A percentile compares a stretch with the other conserved stretches of the same genome.
These are phyloP conservation scores for Ophraella communa DNA, from an alignment of 2,888 invertebrate species.

Conservation along the genomic window DNA sequence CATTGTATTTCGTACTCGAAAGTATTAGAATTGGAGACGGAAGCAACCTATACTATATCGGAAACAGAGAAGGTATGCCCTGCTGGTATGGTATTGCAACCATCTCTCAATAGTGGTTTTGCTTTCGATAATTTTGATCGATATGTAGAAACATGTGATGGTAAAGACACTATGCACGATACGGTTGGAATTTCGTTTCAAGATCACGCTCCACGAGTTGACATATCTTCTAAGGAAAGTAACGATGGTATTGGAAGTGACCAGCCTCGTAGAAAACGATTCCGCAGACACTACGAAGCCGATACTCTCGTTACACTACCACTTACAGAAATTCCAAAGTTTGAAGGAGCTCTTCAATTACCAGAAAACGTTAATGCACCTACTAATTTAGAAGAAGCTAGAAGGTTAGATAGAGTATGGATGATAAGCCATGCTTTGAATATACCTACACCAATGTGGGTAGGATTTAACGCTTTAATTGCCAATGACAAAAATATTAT, in stretches of 20 bases:
- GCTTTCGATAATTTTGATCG: constrained; percentile 31
- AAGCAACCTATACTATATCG: neutral
- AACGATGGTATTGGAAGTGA: constrained; percentile 2
- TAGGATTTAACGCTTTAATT: constrained; percentile 3
- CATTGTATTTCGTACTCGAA: too few species aligned
- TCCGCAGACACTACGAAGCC: neutral
- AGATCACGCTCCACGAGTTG: too few species aligned
- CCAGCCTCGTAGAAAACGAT: neutral
- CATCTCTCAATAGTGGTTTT: neutral
- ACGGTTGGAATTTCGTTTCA: constrained; percentile 23
- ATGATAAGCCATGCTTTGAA: neutral
- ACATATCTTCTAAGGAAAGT: constrained; percentile 13
- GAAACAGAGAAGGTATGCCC: neutral
- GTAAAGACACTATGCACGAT: constrained; percentile 33
- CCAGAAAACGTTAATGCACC: neutral
- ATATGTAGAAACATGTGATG: constrained; percentile 27
- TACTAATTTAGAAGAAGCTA: neutral
- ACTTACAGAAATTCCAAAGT: neutral
- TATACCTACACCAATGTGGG: constrained; percentile 15
- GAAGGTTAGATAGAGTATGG: constrained; percentile 1
- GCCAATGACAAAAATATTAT: neutral
- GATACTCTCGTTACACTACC: neutral
- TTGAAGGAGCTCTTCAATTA: neutral
- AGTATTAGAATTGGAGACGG: too few species aligned
- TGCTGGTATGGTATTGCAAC: neutral